Evolutionary conservation across 2,888 invertebrate species (phyloP), one percentile per base, ranked within the genome.

Genomic region (Gasteruption jaculator): DNA sequence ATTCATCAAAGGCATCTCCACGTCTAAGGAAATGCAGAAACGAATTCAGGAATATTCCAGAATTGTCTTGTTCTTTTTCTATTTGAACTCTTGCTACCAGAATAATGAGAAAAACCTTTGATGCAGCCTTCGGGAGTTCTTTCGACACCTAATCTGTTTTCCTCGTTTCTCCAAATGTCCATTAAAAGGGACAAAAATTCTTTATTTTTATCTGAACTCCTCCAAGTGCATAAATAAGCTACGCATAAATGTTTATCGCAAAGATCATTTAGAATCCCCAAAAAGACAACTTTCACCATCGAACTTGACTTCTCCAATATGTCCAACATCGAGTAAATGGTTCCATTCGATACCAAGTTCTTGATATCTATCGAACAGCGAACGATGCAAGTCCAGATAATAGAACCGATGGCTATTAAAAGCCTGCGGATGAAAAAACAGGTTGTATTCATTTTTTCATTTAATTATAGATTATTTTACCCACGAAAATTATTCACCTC

Each of bases 161-260:
- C 73, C 50, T 75, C 74, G 14, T 71, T 61, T 30, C 72, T 60
- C 65, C 75, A 76, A 34, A 71, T 55, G 38, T 53, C 60, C 32
- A 72, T 57, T 18, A 76, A 45, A 25, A 76, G 49, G 0, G 71
- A 61, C 31, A 71, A 43, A 5, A 75, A 50, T 11, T 64, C 66
- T 22, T 54, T 58, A 11, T 57, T 49, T 30, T 62, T 66, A 33
- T 60, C 57, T 8, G 51, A 55, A 3, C 64, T 58, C 45, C 71
- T 61, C 76, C 76, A 76, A 2, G 75, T 73, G 18, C 71, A 67
- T 14, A 76, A 51, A 50, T 71, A 72, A 2, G 71, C 65, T 2
- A 71, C 57, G 30, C 69, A 69, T 7, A 56, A 54, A 4, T 56
- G 58, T 35, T 57, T 57, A 24, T 71, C 63, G 38, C 71, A 67